Evolutionary conservation across 1,140 invertebrate species (phyloP), one percentile per base, ranked within the genome.

Genomic region (Eumeta japonica): DNA sequence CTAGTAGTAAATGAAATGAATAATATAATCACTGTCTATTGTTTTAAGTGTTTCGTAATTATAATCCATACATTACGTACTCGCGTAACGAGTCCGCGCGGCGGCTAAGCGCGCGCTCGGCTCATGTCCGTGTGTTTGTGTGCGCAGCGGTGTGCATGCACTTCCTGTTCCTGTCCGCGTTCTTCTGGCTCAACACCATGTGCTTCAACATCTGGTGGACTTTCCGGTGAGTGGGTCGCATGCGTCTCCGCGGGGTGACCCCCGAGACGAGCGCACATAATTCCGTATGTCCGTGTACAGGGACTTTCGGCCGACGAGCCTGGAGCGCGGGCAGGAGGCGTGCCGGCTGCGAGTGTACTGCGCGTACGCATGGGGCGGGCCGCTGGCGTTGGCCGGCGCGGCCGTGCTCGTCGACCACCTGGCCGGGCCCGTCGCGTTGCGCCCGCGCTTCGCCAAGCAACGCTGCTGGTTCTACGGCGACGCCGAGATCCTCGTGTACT

Each of bases 161-260:
- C 64, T 96, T 94, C 80, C 88, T 92, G 72, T 94, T 94, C 73
- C 77, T 97, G 55, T 83, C 90, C 16, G 90, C 93, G 41, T 97
- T 97, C 80, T 94, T 94, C 66, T 97, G 94, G 94, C 87, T 97
- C 39, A 92, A 91, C 73, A 90, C 90, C 24, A 94, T 96, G 89
- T 92, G 92, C 66, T 92, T 94, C 76, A 93, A 95, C 73, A 92
- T 94, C 60, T 94, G 90, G 87, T 90, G 90, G 83, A 94, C 92
- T 10, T 90, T 91, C 68, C 76, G 84, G 85, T 88, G 58, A 84
- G 83, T 79, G n/a, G n/a, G 5, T 24, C 20, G 20, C 20, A n/a
- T n/a, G 20, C 20, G 5, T 24, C 13, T 30, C 5, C 13, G 28
- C 5, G 5, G 7, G 9, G 4, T 10, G 7, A 11, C 5, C 7